Evolutionary conservation across 1,140 invertebrate species (phyloP).

Genomic region (Lithobius niger): DNA sequence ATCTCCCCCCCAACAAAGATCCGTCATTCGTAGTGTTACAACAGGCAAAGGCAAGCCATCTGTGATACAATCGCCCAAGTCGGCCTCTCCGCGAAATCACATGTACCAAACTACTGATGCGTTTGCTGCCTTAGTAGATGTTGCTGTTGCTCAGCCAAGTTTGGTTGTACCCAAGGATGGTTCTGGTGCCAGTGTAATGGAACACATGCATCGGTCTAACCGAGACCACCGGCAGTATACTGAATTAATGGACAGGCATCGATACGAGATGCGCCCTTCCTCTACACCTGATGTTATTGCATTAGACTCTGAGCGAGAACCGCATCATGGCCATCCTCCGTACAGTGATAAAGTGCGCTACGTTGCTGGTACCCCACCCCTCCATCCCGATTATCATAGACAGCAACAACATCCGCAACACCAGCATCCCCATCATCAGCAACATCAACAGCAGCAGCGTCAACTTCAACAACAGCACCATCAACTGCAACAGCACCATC

Average conservation of each 20-base stretch:
- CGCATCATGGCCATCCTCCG: not conserved
- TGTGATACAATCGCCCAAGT: constrained; percentile 25
- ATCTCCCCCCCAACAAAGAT: not conserved
- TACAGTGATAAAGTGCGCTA: not conserved
- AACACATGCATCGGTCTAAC: too few species aligned
- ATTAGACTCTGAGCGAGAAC: not conserved
- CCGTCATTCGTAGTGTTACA: constrained; percentile 19
- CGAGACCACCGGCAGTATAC: too few species aligned
- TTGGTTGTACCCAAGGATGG: constrained; percentile 53
- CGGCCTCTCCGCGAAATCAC: constrained; percentile 14
- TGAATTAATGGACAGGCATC: not conserved
- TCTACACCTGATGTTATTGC: not conserved
- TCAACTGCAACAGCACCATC: constrained; percentile 29
- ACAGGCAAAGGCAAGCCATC: constrained; percentile 24
- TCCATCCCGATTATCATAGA: not conserved
- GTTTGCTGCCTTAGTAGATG: constrained; percentile 68
- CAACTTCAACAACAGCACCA: constrained; percentile 31
- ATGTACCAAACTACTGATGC: constrained; percentile 47
- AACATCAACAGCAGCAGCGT: constrained; percentile 21
- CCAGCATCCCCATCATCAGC: not conserved
- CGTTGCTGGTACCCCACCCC: too few species aligned
- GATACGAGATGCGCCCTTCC: not conserved
- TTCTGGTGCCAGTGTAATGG: too few species aligned
- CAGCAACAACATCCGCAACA: constrained; percentile 8
- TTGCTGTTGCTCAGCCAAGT: constrained; percentile 67